Evolutionary conservation across 2,888 invertebrate species (phyloP).

Genomic region (Drosophila paranaensis): DNA sequence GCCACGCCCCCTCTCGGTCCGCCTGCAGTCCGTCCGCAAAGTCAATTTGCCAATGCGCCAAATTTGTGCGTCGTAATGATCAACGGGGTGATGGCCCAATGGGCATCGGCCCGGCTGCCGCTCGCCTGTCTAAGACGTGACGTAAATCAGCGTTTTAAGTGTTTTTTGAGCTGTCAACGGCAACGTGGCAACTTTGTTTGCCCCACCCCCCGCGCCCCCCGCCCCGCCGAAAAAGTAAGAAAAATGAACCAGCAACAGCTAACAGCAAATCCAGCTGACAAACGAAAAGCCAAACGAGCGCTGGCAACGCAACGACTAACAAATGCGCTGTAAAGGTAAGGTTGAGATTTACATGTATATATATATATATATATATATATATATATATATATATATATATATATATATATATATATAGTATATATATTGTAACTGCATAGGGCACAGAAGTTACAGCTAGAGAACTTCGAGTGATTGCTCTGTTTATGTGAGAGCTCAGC

Average conservation of each 20-base stretch:
- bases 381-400: too few species aligned
- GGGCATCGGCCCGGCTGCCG: neutral
- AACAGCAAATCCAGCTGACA: constrained; percentile 53
- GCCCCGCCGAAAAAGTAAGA: constrained; percentile 22
- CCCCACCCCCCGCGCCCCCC: neutral
- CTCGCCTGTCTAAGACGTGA: constrained; percentile 70
- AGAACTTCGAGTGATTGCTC: too few species aligned
- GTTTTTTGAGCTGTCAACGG: constrained; percentile 69
- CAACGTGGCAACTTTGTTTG: constrained; percentile 68
- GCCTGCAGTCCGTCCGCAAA: constrained; percentile 49
- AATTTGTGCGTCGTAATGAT: constrained; percentile 75
- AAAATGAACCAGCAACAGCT: constrained; percentile 56
- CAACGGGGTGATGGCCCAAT: constrained; percentile 28
- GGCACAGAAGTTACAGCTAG: too few species aligned
- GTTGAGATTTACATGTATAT: too few species aligned
- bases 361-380: too few species aligned
- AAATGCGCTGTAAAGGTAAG: constrained; percentile 24
- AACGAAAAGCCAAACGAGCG: neutral
- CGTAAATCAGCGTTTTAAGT: constrained; percentile 79
- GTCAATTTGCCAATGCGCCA: constrained; percentile 73
- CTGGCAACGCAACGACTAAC: neutral
- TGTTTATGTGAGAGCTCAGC: too few species aligned
- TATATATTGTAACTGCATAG: too few species aligned
- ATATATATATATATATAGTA: too few species aligned
- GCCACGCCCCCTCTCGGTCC: neutral